Evolutionary conservation across 1,140 invertebrate genomes (phyloP).

Genomic region (Drosophila grimshawi): DNA sequence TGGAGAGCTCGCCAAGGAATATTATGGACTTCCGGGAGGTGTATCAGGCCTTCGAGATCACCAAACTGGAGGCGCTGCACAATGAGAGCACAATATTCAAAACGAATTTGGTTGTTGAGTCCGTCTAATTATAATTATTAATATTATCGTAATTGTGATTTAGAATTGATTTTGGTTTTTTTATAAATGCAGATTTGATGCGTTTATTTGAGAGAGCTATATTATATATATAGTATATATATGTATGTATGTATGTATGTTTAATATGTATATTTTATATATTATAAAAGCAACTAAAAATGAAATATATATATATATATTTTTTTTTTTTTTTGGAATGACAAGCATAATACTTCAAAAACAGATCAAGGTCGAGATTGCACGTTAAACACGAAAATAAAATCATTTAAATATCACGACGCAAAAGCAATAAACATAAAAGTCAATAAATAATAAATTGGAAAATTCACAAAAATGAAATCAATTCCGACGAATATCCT

Average conservation of each 20-base stretch:
- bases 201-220: constrained; percentile 75
- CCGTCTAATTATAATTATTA: constrained; percentile 51
- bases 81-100: constrained; percentile 75
- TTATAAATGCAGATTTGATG: constrained; percentile 77
- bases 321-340: constrained; percentile 65
- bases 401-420: constrained; percentile 65
- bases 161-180: constrained; percentile 21
- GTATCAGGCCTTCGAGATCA: constrained; percentile 91
- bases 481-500: constrained; percentile 39
- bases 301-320: constrained; percentile 47
- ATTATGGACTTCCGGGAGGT: constrained; percentile 98
- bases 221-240: constrained; percentile 57
- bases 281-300: constrained; percentile 2
- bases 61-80: constrained; percentile 73
- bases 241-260: constrained; percentile 51
- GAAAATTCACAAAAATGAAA: constrained; percentile 13
- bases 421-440: constrained; percentile 53
- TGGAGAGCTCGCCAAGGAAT: constrained; percentile 94
- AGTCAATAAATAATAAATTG: constrained; percentile 42
- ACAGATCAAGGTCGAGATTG: constrained; percentile 55
- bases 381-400: constrained; percentile 46
- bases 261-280: constrained; percentile 46
- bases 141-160: neutral
- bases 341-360: constrained; percentile 62
- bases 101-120: constrained; percentile 78